Conservation (phyloP, 2,888 invertebrate genomes). For the Acutogordius australiensis region DNA sequence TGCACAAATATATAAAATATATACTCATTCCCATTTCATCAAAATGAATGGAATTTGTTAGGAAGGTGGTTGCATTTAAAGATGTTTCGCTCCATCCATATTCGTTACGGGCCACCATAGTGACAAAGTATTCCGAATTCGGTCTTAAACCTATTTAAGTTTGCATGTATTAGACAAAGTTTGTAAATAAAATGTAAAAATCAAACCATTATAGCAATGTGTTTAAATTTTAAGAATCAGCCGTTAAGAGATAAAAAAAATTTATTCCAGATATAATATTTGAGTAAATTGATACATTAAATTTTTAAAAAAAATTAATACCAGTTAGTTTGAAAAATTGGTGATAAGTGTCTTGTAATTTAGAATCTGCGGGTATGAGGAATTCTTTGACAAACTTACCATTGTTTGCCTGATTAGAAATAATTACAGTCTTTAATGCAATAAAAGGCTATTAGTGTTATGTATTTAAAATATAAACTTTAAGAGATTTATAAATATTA, state of each 20-base stretch:
- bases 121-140: not conserved
- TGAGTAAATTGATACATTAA: too few species aligned
- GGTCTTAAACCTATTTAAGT: not conserved
- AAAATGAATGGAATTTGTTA: conserved; percentile 3
- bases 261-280: too few species aligned
- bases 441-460: too few species aligned
- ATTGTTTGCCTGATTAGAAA: not conserved
- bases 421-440: too few species aligned
- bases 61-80: not conserved
- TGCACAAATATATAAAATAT: too few species aligned
- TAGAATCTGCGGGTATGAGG: not conserved
- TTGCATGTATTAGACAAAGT: too few species aligned
- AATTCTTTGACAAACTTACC: not conserved
- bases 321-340: not conserved
- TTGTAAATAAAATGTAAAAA: too few species aligned
- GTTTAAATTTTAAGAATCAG: too few species aligned
- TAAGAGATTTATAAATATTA: not conserved
- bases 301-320: conserved; percentile 6
- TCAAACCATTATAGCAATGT: too few species aligned
- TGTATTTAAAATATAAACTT: not conserved
- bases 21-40: too few species aligned
- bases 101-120: not conserved
- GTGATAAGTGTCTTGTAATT: not conserved
- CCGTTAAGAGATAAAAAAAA: too few species aligned
- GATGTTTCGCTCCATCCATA: conserved; percentile 1